Evolutionary conservation across 2,888 invertebrate genomes (phyloP), one percentile per base, ranked within the genome.

Genomic region (Papilio protenor): DNA sequence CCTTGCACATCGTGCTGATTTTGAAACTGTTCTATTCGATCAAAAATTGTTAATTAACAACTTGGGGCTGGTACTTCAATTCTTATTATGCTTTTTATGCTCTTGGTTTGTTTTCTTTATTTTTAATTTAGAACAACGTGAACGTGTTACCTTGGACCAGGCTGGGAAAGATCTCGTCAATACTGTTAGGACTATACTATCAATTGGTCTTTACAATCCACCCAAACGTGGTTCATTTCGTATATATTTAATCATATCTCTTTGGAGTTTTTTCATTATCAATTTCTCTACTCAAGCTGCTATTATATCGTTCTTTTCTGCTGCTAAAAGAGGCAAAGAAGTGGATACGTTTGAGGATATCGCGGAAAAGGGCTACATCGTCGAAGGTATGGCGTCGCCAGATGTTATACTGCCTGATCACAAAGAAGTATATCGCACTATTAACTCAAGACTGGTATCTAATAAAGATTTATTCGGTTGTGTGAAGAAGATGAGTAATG

Each of bases 321-420:
- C 91, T 2, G 87, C 86, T 18, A 93, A 91, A 80, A 89, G 92
- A 80, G 93, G 93, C 0, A 91, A 89, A 79, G 93, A 95, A 72
- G 89, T 95, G 0, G 89, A 95, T 45, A 92, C 94, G 0, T 94
- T 92, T 77, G 89, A 92, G 18, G 94, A 95, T 81, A 84, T 95
- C 2, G 87, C 92, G 61, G 88, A 90, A 79, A 93, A 89, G 75
- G 93, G 90, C 3, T 94, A 92, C 76, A 81, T 76, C 1, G 89
- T 95, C 61, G 91, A 94, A 86, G 94, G 93, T 0, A 84, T 94
- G 81, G 88, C 92, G 4, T 92, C 94, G 0, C 95, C 95, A 2
- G 95, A 95, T 81, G 84, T 90, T 8, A 81, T 93, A 10, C 86
- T 94, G 6, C 94, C 95, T 3, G 90, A 92, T 0, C 85, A 86